These are phyloP conservation scores for Bergia sp. DNA, from an alignment of 92 coral and sea anemone genomes.

Conservation along the genomic window DNA sequence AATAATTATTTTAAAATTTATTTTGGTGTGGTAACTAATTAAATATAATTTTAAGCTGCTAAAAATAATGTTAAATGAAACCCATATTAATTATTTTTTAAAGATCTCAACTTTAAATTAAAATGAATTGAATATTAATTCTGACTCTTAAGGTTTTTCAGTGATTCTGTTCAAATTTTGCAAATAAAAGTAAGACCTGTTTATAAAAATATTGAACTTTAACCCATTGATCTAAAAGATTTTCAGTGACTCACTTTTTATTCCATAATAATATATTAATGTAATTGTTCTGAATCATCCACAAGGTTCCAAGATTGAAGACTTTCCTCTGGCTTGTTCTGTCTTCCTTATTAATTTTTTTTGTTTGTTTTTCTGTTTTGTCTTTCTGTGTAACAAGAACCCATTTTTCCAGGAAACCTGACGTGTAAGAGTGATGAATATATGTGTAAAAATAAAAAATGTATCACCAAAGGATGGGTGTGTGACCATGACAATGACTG, in stretches of 20 bases:
- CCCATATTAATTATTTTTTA: too few species aligned
- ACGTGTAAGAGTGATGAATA: constrained; percentile 33
- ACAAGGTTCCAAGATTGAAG: constrained; percentile 14
- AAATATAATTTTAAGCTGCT: too few species aligned
- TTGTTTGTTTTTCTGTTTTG: not conserved
- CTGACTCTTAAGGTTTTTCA: too few species aligned
- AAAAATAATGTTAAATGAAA: too few species aligned
- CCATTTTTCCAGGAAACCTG: constrained; percentile 34
- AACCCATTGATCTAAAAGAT: not conserved
- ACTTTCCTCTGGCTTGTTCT: not conserved
- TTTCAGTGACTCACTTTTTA: not conserved
- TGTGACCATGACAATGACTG: constrained; percentile 60
- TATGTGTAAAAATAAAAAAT: constrained; percentile 43
- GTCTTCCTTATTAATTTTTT: not conserved
- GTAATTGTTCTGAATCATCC: not conserved
- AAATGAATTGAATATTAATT: too few species aligned
- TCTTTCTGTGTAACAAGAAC: constrained; percentile 4
- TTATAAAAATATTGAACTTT: not conserved
- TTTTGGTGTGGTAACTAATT: too few species aligned
- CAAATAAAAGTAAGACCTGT: too few species aligned
- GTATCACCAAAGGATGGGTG: constrained; percentile 58
- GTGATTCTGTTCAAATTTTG: not conserved
- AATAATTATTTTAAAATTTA: too few species aligned
- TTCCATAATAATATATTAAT: not conserved
- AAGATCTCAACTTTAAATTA: too few species aligned